These are phyloP conservation scores for Nycticorax nycticorax DNA, from an alignment of 2,113 vertebrate species.

Conservation along the genomic window DNA sequence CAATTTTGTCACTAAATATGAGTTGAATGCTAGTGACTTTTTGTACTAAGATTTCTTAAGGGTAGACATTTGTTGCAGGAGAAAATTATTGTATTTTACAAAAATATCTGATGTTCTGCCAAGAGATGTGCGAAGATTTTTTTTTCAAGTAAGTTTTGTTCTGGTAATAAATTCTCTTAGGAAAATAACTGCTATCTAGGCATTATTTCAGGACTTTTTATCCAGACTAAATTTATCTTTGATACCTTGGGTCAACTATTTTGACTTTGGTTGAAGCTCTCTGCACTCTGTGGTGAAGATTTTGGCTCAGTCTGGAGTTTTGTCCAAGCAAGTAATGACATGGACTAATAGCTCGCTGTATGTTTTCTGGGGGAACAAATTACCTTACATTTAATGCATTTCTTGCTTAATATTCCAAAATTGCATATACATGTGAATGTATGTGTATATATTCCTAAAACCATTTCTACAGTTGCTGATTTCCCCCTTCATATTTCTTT, in stretches of 20 bases:
- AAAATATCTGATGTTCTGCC: background rate
- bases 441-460: background rate
- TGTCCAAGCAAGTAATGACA: background rate
- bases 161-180: background rate
- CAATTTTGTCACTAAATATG: background rate
- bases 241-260: background rate
- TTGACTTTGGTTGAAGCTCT: background rate
- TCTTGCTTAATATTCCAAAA: background rate
- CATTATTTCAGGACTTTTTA: background rate
- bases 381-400: background rate
- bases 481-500: background rate
- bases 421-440: background rate
- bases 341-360: background rate
- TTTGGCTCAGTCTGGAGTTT: background rate
- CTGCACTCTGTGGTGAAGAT: background rate
- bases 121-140: background rate
- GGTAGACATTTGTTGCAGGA: background rate
- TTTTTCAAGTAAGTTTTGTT: background rate
- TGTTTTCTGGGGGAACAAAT: background rate
- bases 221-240: background rate
- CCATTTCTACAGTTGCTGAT: background rate
- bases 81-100: background rate
- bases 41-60: background rate
- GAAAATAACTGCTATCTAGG: constrained; percentile 1
- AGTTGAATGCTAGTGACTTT: background rate